phyloP scores from a whole-genome alignment of 2,888 invertebrate species.

The Dynastes hyllus region DNA sequence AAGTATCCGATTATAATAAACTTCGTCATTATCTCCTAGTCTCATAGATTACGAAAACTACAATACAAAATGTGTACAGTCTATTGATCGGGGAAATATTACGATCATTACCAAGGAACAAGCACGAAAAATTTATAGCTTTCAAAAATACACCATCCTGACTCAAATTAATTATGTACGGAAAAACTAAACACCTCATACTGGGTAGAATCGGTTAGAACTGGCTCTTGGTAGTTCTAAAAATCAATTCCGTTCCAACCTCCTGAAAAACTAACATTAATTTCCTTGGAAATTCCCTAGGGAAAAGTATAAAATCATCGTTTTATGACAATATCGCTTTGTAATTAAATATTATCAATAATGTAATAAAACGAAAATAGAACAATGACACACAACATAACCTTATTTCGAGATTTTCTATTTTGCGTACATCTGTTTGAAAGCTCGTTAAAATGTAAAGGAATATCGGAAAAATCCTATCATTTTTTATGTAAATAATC shows the following conservation, averaged over 20 bases:
- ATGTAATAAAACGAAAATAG: conserved; percentile 24
- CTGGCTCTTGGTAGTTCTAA: conserved; percentile 32
- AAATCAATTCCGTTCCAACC: conserved; percentile 9
- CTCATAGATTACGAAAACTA: background rate
- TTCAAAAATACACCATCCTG: background rate
- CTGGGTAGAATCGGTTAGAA: conserved; percentile 41
- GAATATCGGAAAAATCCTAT: too few relatives aligned
- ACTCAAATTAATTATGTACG: conserved; percentile 6
- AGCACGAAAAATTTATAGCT: background rate
- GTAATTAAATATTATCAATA: background rate
- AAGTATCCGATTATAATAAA: too few relatives aligned
- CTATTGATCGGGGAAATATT: conserved; percentile 28
- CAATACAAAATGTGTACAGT: background rate
- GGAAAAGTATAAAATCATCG: too few relatives aligned
- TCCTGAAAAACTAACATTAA: background rate
- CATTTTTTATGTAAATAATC: too few relatives aligned
- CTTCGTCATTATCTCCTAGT: too few relatives aligned
- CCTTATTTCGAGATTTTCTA: conserved; percentile 14
- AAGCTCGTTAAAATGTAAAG: too few relatives aligned
- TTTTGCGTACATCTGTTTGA: background rate
- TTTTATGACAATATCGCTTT: too few relatives aligned
- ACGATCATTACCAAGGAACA: conserved; percentile 9
- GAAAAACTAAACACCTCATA: conserved; percentile 16
- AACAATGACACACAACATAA: conserved; percentile 44
- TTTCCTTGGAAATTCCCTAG: too few relatives aligned